Evolutionary conservation across 2,888 invertebrate species (phyloP).

Genomic region (Patella caerulea): DNA sequence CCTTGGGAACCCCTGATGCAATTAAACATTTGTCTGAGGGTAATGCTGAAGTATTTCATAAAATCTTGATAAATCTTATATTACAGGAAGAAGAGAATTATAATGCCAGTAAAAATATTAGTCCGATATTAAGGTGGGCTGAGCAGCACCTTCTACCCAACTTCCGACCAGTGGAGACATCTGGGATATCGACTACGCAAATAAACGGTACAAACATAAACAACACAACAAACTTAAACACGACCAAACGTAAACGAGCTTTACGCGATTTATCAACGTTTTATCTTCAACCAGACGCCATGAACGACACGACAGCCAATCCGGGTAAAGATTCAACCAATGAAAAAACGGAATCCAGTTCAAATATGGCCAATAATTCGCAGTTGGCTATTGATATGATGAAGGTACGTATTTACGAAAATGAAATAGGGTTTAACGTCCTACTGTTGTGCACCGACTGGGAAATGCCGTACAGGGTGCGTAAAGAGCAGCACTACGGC

Average conservation of each 20-base stretch:
- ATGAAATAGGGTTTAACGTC: too few relatives aligned
- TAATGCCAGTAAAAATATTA: background rate
- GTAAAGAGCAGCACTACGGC: too few relatives aligned
- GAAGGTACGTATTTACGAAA: background rate
- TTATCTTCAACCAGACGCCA: background rate
- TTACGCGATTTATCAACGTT: background rate
- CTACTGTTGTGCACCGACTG: too few relatives aligned
- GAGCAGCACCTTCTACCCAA: background rate
- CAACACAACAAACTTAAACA: constrained; percentile 1
- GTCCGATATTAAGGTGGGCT: background rate
- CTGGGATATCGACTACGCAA: background rate
- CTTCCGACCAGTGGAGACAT: background rate
- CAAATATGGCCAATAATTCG: background rate
- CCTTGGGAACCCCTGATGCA: too few relatives aligned
- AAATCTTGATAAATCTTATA: background rate
- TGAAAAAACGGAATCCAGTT: background rate
- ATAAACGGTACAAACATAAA: background rate
- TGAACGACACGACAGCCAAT: background rate
- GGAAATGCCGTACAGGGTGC: too few relatives aligned
- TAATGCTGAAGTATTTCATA: background rate
- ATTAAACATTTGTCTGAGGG: too few relatives aligned
- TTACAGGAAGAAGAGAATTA: background rate
- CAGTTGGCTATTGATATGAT: background rate
- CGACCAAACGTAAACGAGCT: constrained; percentile 2
- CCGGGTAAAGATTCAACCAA: background rate